Base-by-base conservation (phyloP, 2,113 vertebrate species). In the Bubo bubo region DNA sequence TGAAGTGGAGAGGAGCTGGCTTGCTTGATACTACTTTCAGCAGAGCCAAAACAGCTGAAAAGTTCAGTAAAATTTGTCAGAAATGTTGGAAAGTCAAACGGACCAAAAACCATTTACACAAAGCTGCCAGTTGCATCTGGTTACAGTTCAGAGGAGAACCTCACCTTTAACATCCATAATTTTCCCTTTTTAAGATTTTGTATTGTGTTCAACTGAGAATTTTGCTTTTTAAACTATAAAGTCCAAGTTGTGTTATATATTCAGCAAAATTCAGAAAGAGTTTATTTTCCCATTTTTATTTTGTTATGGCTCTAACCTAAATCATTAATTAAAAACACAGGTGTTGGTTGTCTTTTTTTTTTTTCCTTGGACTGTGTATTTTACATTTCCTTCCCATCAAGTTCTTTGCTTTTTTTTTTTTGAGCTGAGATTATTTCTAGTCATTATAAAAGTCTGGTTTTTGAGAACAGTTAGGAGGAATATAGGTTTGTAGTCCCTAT, bases 301-400 rank as follows among this genome's bases (percentile, higher is more conserved):
- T 79, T 79, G 14, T 63, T 80, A 27, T 2, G 12, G 2, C 16
- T 76, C 45, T 73, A 52, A 24, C 21, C 10, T 43, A 30, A 76
- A 85, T 41, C 7, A 32, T 49, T 77, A 0, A 14, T 72, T 45
- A 47, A 63, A 85, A 91, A 50, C 35, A 35, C 0, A 82, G 14
- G 2, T 71, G 4, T 47, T 67, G 8, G 2, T 53, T 70, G 11
- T 49, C 18, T 28, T 28, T 23, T 22, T 28, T 19, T 45, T 35
- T 6, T 16, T 10, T 14, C 2, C 24, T 37, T 43, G 2, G 3
- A 30, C 10, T 52, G 1, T 15, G 0, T 64, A 10, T 92, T 76
- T 85, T 85, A 17, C 24, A 11, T n/a, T 93, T 90, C 7, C 15
- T 41, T 79, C 30, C 20, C 14, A 30, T 88, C 17, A 41, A 30